Percentiles rank a stretch among this genome's conserved stretches.
phyloP scores from a whole-genome alignment of 2,113 vertebrate genomes.

The Lycaon pictus region DNA sequence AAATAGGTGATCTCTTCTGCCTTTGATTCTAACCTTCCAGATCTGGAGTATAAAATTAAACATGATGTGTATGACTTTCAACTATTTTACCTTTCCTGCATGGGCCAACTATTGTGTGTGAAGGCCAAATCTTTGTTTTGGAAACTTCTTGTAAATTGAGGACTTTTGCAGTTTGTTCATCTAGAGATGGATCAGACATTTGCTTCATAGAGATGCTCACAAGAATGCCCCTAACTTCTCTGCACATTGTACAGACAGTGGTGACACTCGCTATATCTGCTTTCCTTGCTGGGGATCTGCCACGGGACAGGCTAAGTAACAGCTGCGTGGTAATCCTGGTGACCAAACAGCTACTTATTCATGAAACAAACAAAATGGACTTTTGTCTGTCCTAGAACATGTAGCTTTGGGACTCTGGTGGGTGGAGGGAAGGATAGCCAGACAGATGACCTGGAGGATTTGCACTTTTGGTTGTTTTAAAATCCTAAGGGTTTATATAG shows the following conservation, averaged over 20 bases:
- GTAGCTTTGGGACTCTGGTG: background rate
- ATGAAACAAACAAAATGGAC: conserved; percentile 62
- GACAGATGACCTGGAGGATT: background rate
- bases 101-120: background rate
- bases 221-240: background rate
- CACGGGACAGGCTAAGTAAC: background rate
- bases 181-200: background rate
- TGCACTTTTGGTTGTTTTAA: conserved; percentile 37
- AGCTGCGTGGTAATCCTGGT: conserved; percentile 54
- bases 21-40: background rate
- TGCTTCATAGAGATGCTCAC: background rate
- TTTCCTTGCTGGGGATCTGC: background rate
- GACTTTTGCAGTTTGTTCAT: background rate
- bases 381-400: conserved; percentile 47
- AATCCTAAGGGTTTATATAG: background rate
- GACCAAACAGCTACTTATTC: conserved; percentile 49
- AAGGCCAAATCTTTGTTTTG: conserved; percentile 7
- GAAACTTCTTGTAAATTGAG: background rate
- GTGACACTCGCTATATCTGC: background rate
- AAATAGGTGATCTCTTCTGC: background rate
- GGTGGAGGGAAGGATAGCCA: background rate
- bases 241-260: background rate
- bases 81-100: background rate
- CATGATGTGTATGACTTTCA: background rate
- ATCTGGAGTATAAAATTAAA: background rate